Base-by-base conservation (phyloP, 2,113 vertebrate genomes). In the Euleptes europaea region DNA sequence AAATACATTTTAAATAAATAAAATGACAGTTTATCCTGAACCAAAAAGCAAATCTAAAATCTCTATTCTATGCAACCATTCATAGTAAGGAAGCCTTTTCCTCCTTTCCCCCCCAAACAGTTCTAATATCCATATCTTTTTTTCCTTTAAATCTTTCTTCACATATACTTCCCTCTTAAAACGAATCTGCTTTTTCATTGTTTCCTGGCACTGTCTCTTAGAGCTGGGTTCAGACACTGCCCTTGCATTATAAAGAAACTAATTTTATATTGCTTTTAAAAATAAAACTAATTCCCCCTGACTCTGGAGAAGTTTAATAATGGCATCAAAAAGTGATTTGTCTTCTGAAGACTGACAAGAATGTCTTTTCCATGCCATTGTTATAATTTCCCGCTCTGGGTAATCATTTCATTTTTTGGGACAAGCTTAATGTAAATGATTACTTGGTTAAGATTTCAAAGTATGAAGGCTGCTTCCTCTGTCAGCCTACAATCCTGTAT, bases 281-380 rank as follows among this genome's bases (percentile, higher is more conserved):
- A 60, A 60, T 67, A 76, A 28, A 1, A 13, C 2, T 60, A 51
- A 31, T 3, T 85, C 1, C n/a, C 80, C 21, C 21, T 69, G 33
- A 31, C 78, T 65, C 60, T 19, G 70, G 23, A 10, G 76, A 90
- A 65, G 65, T n/a, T 87, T 78, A 4, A 57, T 86, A 85, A 83
- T 67, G 51, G 71, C 21, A 49, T 12, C 5, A 26, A 60, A 54
- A 84, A 84, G 38, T 12, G 38, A 70, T 78, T 67, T 57, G 17
- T 84, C 1, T 86, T 82, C 87, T 70, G 85, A 80, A 92, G 71
- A 33, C 9, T 88, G 14, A 83, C 85, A 74, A 85, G 75, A 77
- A 7, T 70, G 33, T 60, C 19, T 86, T 88, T 87, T 71, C 17
- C 14, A 31, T 12, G n/a, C 0, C 4, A n/a, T 14, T 67, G 33